These are phyloP conservation scores for Cataglyphis cursor DNA, from an alignment of 2,888 invertebrate genomes.

Conservation along the genomic window DNA sequence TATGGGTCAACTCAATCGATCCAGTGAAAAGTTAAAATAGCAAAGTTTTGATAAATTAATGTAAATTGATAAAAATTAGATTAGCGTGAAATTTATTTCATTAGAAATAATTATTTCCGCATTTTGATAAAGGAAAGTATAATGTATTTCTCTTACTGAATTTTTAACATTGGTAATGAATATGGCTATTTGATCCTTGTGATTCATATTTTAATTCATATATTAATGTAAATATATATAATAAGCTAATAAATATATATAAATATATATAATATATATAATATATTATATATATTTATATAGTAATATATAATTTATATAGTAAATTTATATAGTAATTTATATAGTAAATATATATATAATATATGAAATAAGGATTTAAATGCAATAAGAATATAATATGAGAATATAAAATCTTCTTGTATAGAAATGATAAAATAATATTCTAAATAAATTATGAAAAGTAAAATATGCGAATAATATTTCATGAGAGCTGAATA, in stretches of 20 bases:
- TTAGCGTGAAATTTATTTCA: neutral
- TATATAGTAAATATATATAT: neutral
- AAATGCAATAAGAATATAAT: neutral
- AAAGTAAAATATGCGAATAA: neutral
- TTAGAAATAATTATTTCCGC: neutral
- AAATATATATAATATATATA: too few relatives aligned
- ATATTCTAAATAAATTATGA: neutral
- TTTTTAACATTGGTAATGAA: neutral
- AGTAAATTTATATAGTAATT: too few relatives aligned
- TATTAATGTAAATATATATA: neutral
- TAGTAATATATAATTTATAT: too few relatives aligned
- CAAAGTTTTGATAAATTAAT: neutral
- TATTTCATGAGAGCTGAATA: neutral
- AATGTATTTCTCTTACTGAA: neutral
- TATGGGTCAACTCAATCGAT: slow-evolving; percentile 10
- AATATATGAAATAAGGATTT: neutral
- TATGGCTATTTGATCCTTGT: neutral
- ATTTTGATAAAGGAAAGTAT: neutral
- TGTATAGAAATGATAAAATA: neutral
- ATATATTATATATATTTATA: too few relatives aligned
- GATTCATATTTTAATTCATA: too few relatives aligned
- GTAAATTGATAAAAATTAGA: neutral
- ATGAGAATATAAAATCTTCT: neutral
- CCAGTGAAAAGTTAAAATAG: neutral
- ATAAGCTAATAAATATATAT: too few relatives aligned